Conservation (phyloP, 2,797 vertebrate genomes). For the Clamator glandarius region DNA sequence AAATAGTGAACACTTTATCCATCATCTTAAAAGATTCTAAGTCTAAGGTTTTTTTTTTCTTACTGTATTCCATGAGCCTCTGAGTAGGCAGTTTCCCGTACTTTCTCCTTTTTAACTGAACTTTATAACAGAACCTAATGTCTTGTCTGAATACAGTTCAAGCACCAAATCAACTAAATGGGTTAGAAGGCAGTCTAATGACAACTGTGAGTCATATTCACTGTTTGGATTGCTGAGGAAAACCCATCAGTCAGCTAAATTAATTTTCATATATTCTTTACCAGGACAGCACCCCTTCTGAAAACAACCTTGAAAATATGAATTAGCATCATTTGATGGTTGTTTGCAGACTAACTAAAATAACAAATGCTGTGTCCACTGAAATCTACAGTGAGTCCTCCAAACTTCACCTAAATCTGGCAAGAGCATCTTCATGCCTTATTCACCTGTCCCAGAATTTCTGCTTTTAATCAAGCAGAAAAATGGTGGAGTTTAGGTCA, state of each 20-base stretch:
- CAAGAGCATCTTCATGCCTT: neutral
- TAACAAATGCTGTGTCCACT: neutral
- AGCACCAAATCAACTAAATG: conserved; percentile 10
- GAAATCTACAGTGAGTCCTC: neutral
- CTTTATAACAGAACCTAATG: neutral
- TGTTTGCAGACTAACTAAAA: neutral
- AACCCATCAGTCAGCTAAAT: neutral
- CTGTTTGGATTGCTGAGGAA: neutral
- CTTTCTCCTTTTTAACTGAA: neutral
- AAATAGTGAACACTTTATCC: neutral
- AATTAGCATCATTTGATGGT: neutral
- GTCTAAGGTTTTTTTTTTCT: neutral
- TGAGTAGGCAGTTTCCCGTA: neutral
- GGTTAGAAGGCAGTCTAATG: neutral
- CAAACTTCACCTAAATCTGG: neutral
- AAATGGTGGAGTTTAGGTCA: neutral
- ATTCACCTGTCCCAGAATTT: neutral
- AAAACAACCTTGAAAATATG: neutral
- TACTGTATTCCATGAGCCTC: neutral
- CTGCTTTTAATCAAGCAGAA: neutral
- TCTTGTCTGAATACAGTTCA: neutral
- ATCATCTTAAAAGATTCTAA: neutral
- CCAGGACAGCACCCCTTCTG: neutral
- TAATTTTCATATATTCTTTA: neutral
- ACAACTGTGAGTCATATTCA: neutral